A percentile compares a stretch with the other conserved stretches of the same genome.
phyloP scores from a whole-genome alignment of 2,113 vertebrate species.

The Coracopsis vasa region DNA sequence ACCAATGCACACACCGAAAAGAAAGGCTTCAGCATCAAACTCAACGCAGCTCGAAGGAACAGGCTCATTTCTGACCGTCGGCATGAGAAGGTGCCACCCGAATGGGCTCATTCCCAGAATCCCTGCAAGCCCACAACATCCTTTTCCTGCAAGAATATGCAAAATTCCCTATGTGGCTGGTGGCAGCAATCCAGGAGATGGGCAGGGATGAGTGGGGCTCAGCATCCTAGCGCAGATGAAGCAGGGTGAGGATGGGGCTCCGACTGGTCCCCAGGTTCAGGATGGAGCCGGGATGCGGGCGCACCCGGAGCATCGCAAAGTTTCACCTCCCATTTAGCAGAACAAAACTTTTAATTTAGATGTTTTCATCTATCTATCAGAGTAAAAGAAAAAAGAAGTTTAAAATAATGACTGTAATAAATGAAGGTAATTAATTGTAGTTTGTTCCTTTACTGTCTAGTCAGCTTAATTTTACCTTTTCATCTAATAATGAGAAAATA shows the following conservation, averaged over 20 bases:
- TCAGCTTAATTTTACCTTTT: conserved; percentile 99
- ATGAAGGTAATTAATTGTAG: conserved; percentile 90
- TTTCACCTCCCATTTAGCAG: conserved; percentile 74
- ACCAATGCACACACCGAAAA: neutral
- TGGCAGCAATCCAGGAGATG: neutral
- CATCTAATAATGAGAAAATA: conserved; percentile 99
- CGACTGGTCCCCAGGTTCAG: fast-evolving
- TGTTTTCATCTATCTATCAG: conserved; percentile 79
- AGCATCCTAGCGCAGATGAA: fast-evolving
- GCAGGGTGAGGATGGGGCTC: neutral
- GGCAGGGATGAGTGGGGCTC: neutral
- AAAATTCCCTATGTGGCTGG: fast-evolving
- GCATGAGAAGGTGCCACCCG: neutral
- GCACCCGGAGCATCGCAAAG: neutral
- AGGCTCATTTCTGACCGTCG: neutral
- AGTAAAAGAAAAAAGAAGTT: conserved; percentile 76
- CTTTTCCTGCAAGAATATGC: neutral
- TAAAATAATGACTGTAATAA: conserved; percentile 88
- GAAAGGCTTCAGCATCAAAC: neutral
- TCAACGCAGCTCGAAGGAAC: fast-evolving
- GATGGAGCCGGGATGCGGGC: neutral
- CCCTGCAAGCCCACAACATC: neutral
- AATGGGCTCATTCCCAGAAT: neutral
- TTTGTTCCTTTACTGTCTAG: conserved; percentile 97
- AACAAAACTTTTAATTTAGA: conserved; percentile 85